Conservation (phyloP, 2,113 vertebrate genomes). For the Seriola dumerili region DNA sequence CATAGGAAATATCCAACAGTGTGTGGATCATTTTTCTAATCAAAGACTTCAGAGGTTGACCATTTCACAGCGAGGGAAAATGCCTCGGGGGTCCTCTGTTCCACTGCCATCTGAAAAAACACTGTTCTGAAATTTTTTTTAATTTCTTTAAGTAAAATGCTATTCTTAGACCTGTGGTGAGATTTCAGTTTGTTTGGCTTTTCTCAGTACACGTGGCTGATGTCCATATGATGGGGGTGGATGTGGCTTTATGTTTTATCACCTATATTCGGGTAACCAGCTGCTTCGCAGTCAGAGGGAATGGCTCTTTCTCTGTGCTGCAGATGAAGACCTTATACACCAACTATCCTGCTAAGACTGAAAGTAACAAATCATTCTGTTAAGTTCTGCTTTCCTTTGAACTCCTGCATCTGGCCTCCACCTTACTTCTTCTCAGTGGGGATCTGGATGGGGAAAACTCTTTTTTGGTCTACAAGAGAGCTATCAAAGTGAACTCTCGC, state of each 20-base stretch:
- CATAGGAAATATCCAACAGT: too few species aligned
- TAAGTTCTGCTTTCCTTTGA: too few species aligned
- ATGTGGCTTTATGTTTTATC: not conserved
- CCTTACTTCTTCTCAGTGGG: too few species aligned
- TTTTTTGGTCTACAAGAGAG: too few species aligned
- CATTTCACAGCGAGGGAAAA: constrained; percentile 25
- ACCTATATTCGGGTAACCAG: constrained; percentile 26
- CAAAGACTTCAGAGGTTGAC: not conserved
- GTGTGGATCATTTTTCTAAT: too few species aligned
- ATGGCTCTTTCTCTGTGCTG: constrained; percentile 10
- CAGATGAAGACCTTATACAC: constrained; percentile 45
- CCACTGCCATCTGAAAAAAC: constrained; percentile 13
- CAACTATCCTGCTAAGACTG: too few species aligned
- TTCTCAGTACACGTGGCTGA: not conserved
- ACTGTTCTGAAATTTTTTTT: constrained; percentile 15
- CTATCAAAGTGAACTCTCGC: too few species aligned
- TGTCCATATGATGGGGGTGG: not conserved
- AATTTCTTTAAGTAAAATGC: constrained; percentile 3
- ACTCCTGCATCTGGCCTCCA: too few species aligned
- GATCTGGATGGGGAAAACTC: too few species aligned
- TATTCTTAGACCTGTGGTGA: constrained; percentile 12
- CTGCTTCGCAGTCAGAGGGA: constrained; percentile 57
- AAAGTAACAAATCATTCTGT: too few species aligned
- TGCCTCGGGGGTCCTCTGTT: constrained; percentile 37
- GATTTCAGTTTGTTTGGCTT: not conserved